phyloP scores from a whole-genome alignment of 2,888 invertebrate species.

The Archaeoteleia sp. region DNA sequence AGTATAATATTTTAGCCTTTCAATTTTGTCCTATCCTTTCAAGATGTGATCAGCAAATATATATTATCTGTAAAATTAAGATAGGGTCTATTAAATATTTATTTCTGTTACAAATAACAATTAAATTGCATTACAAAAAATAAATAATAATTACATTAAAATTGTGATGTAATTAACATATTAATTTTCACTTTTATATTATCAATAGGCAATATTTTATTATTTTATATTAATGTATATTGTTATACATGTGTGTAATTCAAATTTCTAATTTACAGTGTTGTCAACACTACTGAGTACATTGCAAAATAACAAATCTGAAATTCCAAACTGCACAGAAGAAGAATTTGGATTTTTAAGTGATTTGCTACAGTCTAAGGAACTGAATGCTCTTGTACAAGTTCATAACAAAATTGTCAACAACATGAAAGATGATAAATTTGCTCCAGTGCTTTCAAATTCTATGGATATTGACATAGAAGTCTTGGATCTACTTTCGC shows the following conservation, averaged over 20 bases:
- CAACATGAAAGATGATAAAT: slow-evolving; percentile 88
- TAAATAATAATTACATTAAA: no score
- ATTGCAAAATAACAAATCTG: slow-evolving; percentile 86
- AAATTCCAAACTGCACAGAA: slow-evolving; percentile 82
- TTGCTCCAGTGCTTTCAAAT: slow-evolving; percentile 89
- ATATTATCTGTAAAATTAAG: no score
- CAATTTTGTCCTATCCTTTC: no score
- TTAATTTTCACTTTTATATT: no score
- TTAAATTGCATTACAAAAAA: no score
- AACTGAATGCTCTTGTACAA: slow-evolving; percentile 91
- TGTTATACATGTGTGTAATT: neutral
- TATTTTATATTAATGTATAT: neutral
- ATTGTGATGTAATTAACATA: no score
- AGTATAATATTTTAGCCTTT: no score
- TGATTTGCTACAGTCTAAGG: slow-evolving; percentile 88
- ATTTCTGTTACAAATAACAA: no score
- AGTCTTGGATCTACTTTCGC: slow-evolving; percentile 85
- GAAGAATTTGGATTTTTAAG: slow-evolving; percentile 91
- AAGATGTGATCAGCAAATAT: no score
- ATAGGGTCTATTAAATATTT: no score
- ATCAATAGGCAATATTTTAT: neutral
- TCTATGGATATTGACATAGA: slow-evolving; percentile 85
- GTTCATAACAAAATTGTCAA: slow-evolving; percentile 92
- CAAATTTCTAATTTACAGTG: slow-evolving; percentile 77
- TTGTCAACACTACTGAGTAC: slow-evolving; percentile 87